Evolutionary conservation across 2,888 invertebrate genomes (phyloP), one percentile per base, ranked within the genome.

Genomic region (Drosophila stalkeri): DNA sequence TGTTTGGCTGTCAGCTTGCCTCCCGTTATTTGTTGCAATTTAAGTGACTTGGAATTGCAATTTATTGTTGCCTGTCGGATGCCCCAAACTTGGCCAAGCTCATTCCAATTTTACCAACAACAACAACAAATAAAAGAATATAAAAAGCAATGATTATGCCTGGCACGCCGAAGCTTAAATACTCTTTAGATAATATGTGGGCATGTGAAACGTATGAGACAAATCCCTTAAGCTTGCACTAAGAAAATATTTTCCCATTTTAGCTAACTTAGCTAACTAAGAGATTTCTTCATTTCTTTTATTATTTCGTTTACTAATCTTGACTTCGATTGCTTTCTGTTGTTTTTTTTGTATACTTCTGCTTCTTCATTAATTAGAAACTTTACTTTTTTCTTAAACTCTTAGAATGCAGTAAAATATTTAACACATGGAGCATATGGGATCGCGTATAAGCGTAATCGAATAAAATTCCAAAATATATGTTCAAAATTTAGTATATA

Each of bases 11-110:
- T 82, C 86, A 81, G 75, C 73, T 80, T 80, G 81, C 78, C 72
- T 75, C 74, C 77, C 81, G 81, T 80, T 82, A 85, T 90, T 87
- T 90, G 84, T 88, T 85, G 86, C 89, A 89, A 84, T 87, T 91
- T 88, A 91, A 91, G 91, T 91, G 91, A 91, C 91, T 91, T 90
- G 91, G 89, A 91, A 91, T 91, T 91, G 90, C 90, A 91, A 91
- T 91, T 91, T 91, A 91, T 91, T 86, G 91, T 83, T 80, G 84
- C 74, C 78, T 81, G 81, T 80, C 84, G 64, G 63, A 61, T 62
- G 68, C 47, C 56, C 35, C 35, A 11, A 72, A 39, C 47, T 52
- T 43, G 75, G 59, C 80, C 64, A 66, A 62, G 54, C 56, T 63
- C 73, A 49, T 23, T 61, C 49, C 18, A 39, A 37, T 56, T 18